Percentiles rank a stretch among this genome's conserved stretches.
Evolutionary conservation across 2,113 vertebrate genomes (phyloP).

Genomic region (Nycticorax nycticorax): DNA sequence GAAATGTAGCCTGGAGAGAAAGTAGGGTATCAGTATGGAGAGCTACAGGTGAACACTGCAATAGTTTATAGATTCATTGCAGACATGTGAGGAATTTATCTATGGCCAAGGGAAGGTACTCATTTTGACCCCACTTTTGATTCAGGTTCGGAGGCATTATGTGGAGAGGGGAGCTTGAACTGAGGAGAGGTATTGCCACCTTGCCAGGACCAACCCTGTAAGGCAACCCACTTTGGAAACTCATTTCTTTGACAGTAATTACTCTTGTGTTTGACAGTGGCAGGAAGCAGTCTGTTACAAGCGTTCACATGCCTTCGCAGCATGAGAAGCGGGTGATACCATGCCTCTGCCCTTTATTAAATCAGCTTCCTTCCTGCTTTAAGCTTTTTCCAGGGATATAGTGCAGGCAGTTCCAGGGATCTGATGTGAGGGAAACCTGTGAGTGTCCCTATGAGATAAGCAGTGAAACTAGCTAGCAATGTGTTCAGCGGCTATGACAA

Average conservation of each 20-base stretch:
- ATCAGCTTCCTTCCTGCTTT: background rate
- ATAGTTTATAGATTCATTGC: background rate
- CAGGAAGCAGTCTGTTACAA: background rate
- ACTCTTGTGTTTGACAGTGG: background rate
- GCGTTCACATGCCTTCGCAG: fast-evolving
- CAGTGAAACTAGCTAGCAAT: background rate
- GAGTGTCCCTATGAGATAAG: background rate
- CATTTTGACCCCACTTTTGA: background rate
- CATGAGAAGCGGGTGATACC: background rate
- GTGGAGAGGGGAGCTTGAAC: background rate
- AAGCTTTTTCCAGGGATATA: background rate
- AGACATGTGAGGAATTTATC: background rate
- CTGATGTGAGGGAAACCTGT: background rate
- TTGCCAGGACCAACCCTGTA: background rate
- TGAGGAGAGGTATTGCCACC: background rate
- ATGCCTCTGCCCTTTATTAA: background rate
- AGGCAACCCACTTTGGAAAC: background rate
- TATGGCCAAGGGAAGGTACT: background rate
- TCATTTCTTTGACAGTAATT: background rate
- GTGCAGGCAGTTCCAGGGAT: background rate
- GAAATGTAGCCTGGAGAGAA: background rate
- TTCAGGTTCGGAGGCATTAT: background rate
- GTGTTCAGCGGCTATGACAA: background rate
- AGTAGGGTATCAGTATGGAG: background rate
- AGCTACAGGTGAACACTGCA: background rate